These are phyloP conservation scores for Lamproptera curius DNA, from an alignment of 2,888 invertebrate species.

Conservation along the genomic window DNA sequence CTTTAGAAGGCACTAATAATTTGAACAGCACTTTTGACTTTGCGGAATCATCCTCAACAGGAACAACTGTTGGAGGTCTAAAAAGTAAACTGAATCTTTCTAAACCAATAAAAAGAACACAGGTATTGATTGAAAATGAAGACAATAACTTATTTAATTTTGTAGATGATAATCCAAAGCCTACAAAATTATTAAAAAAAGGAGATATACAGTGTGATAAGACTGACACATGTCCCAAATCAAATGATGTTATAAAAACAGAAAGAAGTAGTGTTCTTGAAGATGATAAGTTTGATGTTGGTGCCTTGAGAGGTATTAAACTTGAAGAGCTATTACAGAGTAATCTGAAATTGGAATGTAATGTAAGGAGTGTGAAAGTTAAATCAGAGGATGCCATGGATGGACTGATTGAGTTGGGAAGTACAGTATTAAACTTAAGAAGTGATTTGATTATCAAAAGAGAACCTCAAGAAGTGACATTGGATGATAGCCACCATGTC, in stretches of 20 bases:
- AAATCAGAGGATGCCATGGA: slow-evolving; percentile 53
- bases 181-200: slow-evolving; percentile 22
- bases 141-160: slow-evolving; percentile 65
- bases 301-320: slow-evolving; percentile 54
- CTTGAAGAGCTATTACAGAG: slow-evolving; percentile 46
- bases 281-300: slow-evolving; percentile 36
- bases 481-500: slow-evolving; percentile 32
- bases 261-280: slow-evolving; percentile 25
- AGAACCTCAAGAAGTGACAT: slow-evolving; percentile 39
- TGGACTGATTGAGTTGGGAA: slow-evolving; percentile 49
- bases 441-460: slow-evolving; percentile 58
- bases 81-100: slow-evolving; percentile 50
- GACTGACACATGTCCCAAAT: slow-evolving; percentile 1
- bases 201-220: slow-evolving; percentile 19
- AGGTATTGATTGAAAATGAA: slow-evolving; percentile 39
- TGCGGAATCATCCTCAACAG: slow-evolving; percentile 34
- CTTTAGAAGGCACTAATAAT: slow-evolving; percentile 38
- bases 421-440: slow-evolving; percentile 51
- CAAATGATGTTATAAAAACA: slow-evolving; percentile 23
- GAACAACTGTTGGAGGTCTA: slow-evolving; percentile 27
- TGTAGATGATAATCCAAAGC: slow-evolving; percentile 39
- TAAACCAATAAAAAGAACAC: slow-evolving; percentile 56
- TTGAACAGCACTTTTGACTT: slow-evolving; percentile 56
- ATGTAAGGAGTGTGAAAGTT: slow-evolving; percentile 30
- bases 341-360: slow-evolving; percentile 34